Evolutionary conservation across 2,888 invertebrate genomes (phyloP).

Genomic region (Hyalella azteca): DNA sequence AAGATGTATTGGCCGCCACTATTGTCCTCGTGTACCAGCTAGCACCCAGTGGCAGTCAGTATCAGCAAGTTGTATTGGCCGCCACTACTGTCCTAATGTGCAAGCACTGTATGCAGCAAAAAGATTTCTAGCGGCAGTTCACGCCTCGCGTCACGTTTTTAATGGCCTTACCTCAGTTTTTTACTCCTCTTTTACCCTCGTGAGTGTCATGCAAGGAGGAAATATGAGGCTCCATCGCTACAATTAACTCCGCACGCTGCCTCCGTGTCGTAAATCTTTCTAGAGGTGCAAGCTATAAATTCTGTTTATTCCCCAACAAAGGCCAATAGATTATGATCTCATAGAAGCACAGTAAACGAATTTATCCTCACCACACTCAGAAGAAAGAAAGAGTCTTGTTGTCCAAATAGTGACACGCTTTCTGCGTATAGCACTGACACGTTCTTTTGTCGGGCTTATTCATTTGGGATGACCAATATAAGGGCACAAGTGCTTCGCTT

Average conservation of each 20-base stretch:
- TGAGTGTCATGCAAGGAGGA: background rate
- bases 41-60: background rate
- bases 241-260: constrained; percentile 21
- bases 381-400: no score
- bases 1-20: background rate
- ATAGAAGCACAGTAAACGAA: background rate
- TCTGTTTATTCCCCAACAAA: background rate
- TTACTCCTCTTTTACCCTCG: background rate
- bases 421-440: background rate
- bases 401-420: no score
- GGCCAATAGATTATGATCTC: background rate
- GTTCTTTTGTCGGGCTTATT: background rate
- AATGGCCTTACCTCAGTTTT: background rate
- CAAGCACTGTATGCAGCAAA: no score
- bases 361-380: background rate
- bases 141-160: constrained; percentile 7
- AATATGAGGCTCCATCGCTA: constrained; percentile 28
- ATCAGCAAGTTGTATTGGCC: background rate
- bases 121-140: background rate
- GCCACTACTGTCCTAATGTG: background rate
- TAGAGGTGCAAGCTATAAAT: constrained; percentile 22
- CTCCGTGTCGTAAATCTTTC: constrained; percentile 18
- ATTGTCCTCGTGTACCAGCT: background rate
- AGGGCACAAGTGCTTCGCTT: background rate
- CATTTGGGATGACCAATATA: background rate